Conservation (phyloP, 2,888 invertebrate species). For the Selenia dentaria region DNA sequence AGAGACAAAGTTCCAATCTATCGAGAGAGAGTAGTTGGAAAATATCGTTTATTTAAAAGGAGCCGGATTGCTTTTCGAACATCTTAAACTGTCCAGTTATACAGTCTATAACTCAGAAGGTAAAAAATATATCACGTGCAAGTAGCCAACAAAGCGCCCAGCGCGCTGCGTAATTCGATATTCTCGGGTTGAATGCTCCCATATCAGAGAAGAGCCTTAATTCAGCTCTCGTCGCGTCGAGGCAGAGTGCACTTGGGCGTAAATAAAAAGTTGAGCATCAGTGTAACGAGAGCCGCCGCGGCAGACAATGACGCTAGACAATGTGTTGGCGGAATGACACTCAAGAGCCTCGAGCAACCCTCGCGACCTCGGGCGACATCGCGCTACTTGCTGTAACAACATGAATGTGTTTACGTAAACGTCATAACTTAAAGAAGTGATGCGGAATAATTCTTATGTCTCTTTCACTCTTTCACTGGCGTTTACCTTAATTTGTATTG, state of each 20-base stretch:
- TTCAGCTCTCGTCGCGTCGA: constrained; percentile 73
- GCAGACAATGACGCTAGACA: constrained; percentile 79
- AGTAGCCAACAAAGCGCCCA: constrained; percentile 78
- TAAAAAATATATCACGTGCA: constrained; percentile 79
- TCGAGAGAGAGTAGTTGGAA: constrained; percentile 26
- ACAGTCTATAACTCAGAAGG: constrained; percentile 30
- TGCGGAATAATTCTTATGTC: too few species aligned
- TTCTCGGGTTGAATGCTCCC: constrained; percentile 82
- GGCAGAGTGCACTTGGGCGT: constrained; percentile 81
- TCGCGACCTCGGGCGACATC: constrained; percentile 51
- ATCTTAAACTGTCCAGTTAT: constrained; percentile 27
- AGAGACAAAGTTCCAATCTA: constrained; percentile 30
- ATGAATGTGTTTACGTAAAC: constrained; percentile 12
- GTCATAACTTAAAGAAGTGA: constrained; percentile 1
- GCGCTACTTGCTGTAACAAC: neutral
- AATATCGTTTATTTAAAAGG: constrained; percentile 8
- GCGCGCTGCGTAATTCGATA: constrained; percentile 80
- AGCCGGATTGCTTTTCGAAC: too few species aligned
- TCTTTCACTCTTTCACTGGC: too few species aligned
- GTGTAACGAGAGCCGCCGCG: constrained; percentile 65
- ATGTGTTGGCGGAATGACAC: constrained; percentile 77
- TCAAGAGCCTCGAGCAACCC: constrained; percentile 66
- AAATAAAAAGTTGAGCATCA: constrained; percentile 82
- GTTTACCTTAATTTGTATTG: too few species aligned
- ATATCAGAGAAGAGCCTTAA: constrained; percentile 81